Evolutionary conservation across 2,113 vertebrate species (phyloP).

Genomic region (Sigmodon hispidus): DNA sequence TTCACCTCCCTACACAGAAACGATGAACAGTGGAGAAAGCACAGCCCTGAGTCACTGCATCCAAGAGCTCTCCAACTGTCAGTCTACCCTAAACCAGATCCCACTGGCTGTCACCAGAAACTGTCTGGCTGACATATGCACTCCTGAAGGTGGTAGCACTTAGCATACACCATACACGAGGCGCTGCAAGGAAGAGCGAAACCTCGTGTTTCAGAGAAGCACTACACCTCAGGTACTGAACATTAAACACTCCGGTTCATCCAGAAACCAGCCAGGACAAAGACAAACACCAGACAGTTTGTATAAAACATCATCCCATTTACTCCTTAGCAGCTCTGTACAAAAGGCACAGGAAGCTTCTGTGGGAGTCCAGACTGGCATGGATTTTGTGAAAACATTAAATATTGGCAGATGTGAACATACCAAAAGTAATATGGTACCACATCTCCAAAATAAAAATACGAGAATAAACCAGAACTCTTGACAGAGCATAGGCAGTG

Average conservation of each 20-base stretch:
- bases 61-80: not conserved
- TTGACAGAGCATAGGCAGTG: not conserved
- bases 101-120: not conserved
- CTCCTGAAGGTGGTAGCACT: not conserved
- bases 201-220: not conserved
- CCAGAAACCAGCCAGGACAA: not conserved
- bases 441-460: constrained; percentile 13
- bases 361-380: not conserved
- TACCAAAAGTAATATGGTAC: constrained; percentile 74
- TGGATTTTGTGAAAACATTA: not conserved
- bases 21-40: not conserved
- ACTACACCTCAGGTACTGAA: not conserved
- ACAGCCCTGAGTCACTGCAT: not conserved
- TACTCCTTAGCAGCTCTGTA: constrained; percentile 19
- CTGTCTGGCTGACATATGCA: not conserved
- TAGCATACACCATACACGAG: not conserved
- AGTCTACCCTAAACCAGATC: not conserved
- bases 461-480: not conserved
- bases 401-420: not conserved
- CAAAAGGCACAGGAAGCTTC: not conserved
- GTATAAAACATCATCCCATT: not conserved
- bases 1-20: not conserved
- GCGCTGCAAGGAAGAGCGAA: not conserved
- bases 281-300: not conserved
- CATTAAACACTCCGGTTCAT: not conserved